These are phyloP conservation scores for Apus apus DNA, from an alignment of 2,113 vertebrate species.

Conservation along the genomic window DNA sequence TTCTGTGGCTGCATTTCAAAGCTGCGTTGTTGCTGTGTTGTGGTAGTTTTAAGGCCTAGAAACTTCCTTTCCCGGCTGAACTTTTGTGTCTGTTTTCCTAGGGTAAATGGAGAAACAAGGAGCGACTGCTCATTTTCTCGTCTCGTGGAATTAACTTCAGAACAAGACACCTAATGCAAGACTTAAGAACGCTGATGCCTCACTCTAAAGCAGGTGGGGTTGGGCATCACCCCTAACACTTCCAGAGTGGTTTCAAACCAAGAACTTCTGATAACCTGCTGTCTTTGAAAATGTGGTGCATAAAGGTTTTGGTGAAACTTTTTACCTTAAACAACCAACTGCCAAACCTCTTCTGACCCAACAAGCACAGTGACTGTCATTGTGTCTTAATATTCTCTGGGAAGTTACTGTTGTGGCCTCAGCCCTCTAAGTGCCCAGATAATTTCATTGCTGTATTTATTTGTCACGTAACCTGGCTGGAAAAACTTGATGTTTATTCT, in stretches of 20 bases:
- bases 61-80: neutral
- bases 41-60: neutral
- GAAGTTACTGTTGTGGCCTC: fast-evolving
- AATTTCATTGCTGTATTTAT: neutral
- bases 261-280: neutral
- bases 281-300: neutral
- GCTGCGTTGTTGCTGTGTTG: fast-evolving
- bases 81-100: constrained; percentile 38
- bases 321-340: neutral
- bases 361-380: fast-evolving
- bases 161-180: constrained; percentile 95
- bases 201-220: constrained; percentile 91
- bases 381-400: neutral
- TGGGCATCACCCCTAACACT: fast-evolving
- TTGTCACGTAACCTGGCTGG: neutral
- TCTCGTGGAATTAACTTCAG: constrained; percentile 96
- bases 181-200: constrained; percentile 92
- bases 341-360: neutral
- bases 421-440: neutral
- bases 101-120: constrained; percentile 98
- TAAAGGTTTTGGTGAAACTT: neutral
- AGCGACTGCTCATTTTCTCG: constrained; percentile 95
- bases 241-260: neutral
- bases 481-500: neutral
- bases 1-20: neutral